A percentile compares a stretch with the other conserved stretches of the same genome.
These are phyloP conservation scores for Colostygia pectinataria DNA, from an alignment of 2,888 invertebrate genomes.

Conservation along the genomic window DNA sequence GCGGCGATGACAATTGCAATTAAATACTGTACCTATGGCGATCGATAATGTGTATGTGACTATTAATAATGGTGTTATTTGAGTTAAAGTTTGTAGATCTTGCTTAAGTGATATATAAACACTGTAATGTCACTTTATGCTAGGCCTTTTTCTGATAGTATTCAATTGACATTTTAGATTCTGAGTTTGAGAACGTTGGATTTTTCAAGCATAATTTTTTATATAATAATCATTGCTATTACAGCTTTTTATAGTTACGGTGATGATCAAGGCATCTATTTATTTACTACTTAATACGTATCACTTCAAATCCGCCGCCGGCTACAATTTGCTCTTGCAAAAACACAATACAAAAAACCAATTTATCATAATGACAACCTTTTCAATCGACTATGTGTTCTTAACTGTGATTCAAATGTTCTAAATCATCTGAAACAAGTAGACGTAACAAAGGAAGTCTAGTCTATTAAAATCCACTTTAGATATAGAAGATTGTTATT, in stretches of 20 bases:
- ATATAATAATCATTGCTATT: too few species aligned
- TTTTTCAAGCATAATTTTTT: too few species aligned
- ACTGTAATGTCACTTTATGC: too few species aligned
- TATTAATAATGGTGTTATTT: too few species aligned
- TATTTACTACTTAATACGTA: conserved; percentile 21
- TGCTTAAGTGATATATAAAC: not conserved
- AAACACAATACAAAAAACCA: conserved; percentile 30
- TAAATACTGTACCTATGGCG: conserved; percentile 27
- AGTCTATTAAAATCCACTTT: conserved; percentile 67
- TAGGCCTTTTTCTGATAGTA: too few species aligned
- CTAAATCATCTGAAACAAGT: conserved; percentile 43
- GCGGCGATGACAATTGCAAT: conserved; percentile 46
- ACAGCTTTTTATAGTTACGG: not conserved
- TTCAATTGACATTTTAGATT: too few species aligned
- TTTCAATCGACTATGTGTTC: conserved; percentile 40
- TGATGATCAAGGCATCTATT: conserved; percentile 1
- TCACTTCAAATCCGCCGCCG: conserved; percentile 21
- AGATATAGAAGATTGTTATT: conserved; percentile 38
- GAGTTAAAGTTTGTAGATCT: conserved; percentile 5
- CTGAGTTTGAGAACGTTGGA: too few species aligned
- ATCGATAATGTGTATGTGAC: conserved; percentile 13
- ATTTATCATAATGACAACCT: conserved; percentile 38
- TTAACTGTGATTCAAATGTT: conserved; percentile 44
- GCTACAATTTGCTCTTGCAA: conserved; percentile 26
- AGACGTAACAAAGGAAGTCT: conserved; percentile 54